Base-by-base conservation (phyloP, 2,888 invertebrate genomes). In the Meandrusa payeni region DNA sequence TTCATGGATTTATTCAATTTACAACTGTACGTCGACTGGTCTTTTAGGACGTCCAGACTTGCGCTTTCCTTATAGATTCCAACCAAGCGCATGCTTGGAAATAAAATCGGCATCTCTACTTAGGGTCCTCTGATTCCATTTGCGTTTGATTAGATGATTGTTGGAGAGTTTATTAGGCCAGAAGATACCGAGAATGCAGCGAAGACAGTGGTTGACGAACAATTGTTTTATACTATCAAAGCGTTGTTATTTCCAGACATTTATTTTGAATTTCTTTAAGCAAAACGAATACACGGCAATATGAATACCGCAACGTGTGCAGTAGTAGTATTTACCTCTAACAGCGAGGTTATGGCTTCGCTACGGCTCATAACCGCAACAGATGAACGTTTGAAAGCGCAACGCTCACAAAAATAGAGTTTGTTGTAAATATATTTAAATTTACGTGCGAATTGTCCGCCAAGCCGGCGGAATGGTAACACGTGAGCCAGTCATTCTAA, bases 391-490 rank as follows among this genome's bases (percentile, higher is more conserved):
- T 50, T 28, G 32, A 33, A 43, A 47, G 31, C 36, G 31, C 32
- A 17, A 50, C 45, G 38, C 46, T 43, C 49, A 46, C 50, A 54
- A 53, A 58, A 58, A 54, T 58, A 55, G 54, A 46, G 45, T 49
- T 48, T 54, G 51, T 51, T 50, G 46, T 41, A 41, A 20, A 41
- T 54, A 55, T 57, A 57, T 51, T 50, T 39, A 41, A 43, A 47
- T 49, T 52, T 52, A 51, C 48, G 51, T 46, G 10, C 11, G 39
- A 39, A 38, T 40, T 40, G 40, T 31, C 20, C 13, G 24, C 24
- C 6, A 9, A n/a, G 32, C 17, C 10, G 17, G 5, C 17, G 17
- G 5, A 40, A 32, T 11, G 17, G 17, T 15, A 19, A 15, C 19
- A 9, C 15, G 17, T 20, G 38, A 28, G 20, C 11, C 38, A 20